Evolutionary conservation across 2,113 vertebrate genomes (phyloP).

Genomic region (Copsychus sechellarum): DNA sequence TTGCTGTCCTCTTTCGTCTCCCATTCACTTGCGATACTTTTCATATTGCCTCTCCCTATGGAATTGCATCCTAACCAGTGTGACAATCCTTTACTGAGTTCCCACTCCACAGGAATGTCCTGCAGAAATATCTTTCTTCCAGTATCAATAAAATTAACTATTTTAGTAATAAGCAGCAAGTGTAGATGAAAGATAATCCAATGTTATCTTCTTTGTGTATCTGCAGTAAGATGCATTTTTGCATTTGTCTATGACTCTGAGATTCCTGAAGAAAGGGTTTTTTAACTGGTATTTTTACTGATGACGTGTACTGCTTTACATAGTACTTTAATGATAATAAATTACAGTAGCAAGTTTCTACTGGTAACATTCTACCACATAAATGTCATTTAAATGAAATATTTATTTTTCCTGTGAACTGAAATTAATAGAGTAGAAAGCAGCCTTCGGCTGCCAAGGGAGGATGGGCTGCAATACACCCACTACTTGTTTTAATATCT

Average conservation of each 20-base stretch:
- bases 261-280: neutral
- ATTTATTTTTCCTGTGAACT: neutral
- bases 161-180: neutral
- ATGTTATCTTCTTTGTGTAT: rapidly evolving
- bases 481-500: neutral
- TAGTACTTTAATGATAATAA: neutral
- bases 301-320: neutral
- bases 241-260: neutral
- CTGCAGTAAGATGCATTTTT: neutral
- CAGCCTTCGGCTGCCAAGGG: neutral
- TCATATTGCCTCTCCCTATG: neutral
- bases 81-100: neutral
- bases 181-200: neutral
- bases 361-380: neutral
- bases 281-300: neutral
- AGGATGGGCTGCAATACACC: neutral
- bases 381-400: slow-evolving; percentile 2
- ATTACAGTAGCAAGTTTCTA: neutral
- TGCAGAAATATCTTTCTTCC: neutral
- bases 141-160: neutral
- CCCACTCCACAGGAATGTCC: neutral
- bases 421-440: neutral
- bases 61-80: neutral
- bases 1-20: neutral
- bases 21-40: neutral